A percentile compares a stretch with the other conserved stretches of the same genome.
Evolutionary conservation across 1,140 invertebrate species (phyloP).

Genomic region (Macrobrachium rosenbergii): DNA sequence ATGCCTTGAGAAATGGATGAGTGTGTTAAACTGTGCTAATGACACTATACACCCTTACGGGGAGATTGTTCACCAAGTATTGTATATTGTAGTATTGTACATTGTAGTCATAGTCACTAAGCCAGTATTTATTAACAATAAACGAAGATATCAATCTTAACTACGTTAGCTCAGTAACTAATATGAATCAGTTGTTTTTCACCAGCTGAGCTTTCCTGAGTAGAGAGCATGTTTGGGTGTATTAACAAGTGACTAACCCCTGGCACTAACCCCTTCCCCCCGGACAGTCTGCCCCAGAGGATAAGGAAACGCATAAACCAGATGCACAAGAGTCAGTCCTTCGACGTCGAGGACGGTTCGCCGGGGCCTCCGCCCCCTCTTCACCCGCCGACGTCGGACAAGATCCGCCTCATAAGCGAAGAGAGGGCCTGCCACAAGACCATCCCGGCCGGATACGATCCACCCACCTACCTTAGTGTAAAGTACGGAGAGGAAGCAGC

Average conservation of each 20-base stretch:
- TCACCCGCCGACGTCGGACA: not conserved
- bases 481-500: conserved; percentile 56
- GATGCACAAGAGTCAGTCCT: conserved; percentile 57
- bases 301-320: conserved; percentile 58
- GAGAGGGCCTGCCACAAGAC: conserved; percentile 18
- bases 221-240: too few relatives aligned
- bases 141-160: too few relatives aligned
- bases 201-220: too few relatives aligned
- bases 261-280: conserved; percentile 41
- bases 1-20: too few relatives aligned
- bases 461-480: conserved; percentile 36
- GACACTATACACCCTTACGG: too few relatives aligned
- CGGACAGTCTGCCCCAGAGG: conserved; percentile 44
- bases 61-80: too few relatives aligned
- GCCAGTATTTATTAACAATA: too few relatives aligned
- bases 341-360: conserved; percentile 50
- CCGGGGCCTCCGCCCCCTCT: conserved; percentile 28
- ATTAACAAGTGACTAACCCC: not conserved
- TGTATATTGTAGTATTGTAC: too few relatives aligned
- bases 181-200: too few relatives aligned
- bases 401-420: conserved; percentile 19
- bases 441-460: not conserved
- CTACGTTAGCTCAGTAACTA: too few relatives aligned
- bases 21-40: too few relatives aligned
- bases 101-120: too few relatives aligned